A percentile compares a stretch with the other conserved stretches of the same genome.
phyloP scores from a whole-genome alignment of 2,113 vertebrate species.

The Heteronetta atricapilla region DNA sequence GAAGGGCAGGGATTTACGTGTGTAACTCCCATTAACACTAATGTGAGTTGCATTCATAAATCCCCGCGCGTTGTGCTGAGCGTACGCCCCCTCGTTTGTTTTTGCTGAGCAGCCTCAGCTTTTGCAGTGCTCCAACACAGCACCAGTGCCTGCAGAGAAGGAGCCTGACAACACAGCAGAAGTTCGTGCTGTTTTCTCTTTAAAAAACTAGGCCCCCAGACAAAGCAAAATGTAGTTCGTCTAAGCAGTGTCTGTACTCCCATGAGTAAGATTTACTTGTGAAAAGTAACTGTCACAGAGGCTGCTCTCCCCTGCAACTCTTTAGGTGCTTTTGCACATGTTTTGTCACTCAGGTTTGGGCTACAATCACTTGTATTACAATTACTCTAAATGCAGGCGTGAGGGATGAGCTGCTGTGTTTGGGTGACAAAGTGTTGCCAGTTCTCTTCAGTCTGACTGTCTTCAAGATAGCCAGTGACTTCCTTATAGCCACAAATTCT shows the following conservation, averaged over 20 bases:
- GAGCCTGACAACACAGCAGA: background rate
- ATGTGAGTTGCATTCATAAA: constrained; percentile 59
- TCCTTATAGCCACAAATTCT: background rate
- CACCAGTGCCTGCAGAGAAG: background rate
- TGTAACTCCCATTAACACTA: constrained; percentile 71
- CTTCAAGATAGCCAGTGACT: background rate
- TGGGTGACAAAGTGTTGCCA: background rate
- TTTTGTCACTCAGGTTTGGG: background rate
- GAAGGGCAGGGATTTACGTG: constrained; percentile 74
- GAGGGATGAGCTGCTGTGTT: background rate
- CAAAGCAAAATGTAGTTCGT: background rate
- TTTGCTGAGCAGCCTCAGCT: background rate
- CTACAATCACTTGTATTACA: too few relatives aligned
- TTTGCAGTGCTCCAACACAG: background rate
- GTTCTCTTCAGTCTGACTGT: background rate
- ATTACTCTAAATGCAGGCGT: too few relatives aligned
- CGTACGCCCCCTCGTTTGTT: constrained; percentile 26
- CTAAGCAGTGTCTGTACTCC: background rate
- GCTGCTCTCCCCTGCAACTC: background rate
- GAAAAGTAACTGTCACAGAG: background rate
- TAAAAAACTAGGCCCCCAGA: background rate
- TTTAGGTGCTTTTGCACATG: background rate
- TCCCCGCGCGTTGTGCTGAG: constrained; percentile 17
- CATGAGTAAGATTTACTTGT: background rate
- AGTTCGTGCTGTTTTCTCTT: constrained; percentile 37